Evolutionary conservation across 2,113 vertebrate species (phyloP), one percentile per base, ranked within the genome.

Genomic region (Oryzias woworae): DNA sequence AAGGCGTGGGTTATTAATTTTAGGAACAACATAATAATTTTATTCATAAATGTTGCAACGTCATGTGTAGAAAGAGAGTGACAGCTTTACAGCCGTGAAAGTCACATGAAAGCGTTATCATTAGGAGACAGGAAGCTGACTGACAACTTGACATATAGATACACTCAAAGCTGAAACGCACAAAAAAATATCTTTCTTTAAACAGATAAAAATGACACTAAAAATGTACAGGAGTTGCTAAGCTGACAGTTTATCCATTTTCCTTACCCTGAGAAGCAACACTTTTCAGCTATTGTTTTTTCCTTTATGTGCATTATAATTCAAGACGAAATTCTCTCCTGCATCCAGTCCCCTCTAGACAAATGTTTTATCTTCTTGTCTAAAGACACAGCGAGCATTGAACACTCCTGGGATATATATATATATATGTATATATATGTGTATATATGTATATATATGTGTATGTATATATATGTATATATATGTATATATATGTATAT

Each of bases 301-400:
- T 66, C 52, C 72, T 69, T 78, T 71, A 44, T 54, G 15, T 41
- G n/a, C 5, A 62, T 64, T 61, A 71, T 76, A 78, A 76, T 73
- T 80, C 75, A 78, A 73, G 66, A 75, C 65, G 71, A 64, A 86
- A 80, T 80, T 78, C 71, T 78, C 57, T 63, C 45, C 58, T 62
- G 60, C 59, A 60, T 78, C 56, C 72, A 78, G 54, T 59, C 57
- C 62, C 53, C 72, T 76, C 36, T 45, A 80, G 76, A 82, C 69
- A 63, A 65, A 31, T 51, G 78, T 53, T 89, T 84, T 80, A 71
- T 83, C 83, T 84, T 81, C 62, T 73, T 75, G 76, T 78, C 78
- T 73, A 23, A 57, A 71, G 60, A 71, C 75, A 61, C 52, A 71
- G 68, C 77, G 74, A 36, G 36, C 66, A 75, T 72, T 80, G 83